These are phyloP conservation scores for Chaetogeoica ovagalla DNA, from an alignment of 2,888 invertebrate species.

Conservation along the genomic window DNA sequence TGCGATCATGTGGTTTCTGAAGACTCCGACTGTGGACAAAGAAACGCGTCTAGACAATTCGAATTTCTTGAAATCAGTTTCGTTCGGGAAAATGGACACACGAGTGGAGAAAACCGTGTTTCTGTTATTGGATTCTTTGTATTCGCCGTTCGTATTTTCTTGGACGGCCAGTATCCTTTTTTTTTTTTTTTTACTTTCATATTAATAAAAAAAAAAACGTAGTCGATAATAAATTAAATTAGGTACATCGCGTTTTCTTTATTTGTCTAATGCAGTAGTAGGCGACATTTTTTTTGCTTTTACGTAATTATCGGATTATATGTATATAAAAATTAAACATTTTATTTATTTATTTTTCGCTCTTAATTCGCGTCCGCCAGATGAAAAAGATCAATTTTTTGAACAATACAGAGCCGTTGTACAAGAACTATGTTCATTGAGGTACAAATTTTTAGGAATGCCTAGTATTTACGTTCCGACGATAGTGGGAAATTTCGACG, in stretches of 20 bases:
- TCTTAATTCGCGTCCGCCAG: constrained; percentile 4
- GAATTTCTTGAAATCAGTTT: constrained; percentile 10
- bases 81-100: constrained; percentile 31
- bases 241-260: too few relatives aligned
- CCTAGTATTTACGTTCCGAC: constrained; percentile 44
- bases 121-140: constrained; percentile 24
- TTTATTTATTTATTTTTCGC: neutral
- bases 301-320: too few relatives aligned
- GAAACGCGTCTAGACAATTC: constrained; percentile 1
- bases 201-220: too few relatives aligned
- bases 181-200: neutral
- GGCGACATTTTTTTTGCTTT: too few relatives aligned
- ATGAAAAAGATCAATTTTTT: constrained; percentile 40
- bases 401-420: constrained; percentile 36
- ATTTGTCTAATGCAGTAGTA: too few relatives aligned
- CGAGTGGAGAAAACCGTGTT: constrained; percentile 47
- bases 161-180: constrained; percentile 45
- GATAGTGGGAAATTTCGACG: neutral
- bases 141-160: constrained; percentile 43
- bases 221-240: too few relatives aligned
- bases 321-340: too few relatives aligned
- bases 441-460: constrained; percentile 43
- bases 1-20: constrained; percentile 34
- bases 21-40: neutral
- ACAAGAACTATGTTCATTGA: constrained; percentile 38